Evolutionary conservation across 2,113 vertebrate species (phyloP), one percentile per base, ranked within the genome.

Genomic region (Caranx ignobilis): DNA sequence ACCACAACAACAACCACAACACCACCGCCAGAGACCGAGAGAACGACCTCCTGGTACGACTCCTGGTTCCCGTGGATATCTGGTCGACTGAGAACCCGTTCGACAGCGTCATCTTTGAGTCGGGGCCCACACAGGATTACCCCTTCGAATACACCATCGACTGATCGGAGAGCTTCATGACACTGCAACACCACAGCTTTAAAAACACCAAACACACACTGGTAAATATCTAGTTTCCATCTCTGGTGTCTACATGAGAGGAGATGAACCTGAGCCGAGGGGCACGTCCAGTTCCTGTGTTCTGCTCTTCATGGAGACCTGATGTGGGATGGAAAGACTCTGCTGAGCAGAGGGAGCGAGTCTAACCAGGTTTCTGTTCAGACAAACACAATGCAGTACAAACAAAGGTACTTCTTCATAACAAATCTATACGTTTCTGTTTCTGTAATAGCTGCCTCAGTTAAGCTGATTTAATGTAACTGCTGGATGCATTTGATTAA

Each of bases 41-140:
- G 63, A 10, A 94, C 93, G 0, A 93, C 90, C 12, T 83, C 92
- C 72, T 94, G 94, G 94, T 94, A 88, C 15, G 92, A 95, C 85
- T 84, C 88, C 4, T 95, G 94, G 95, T 93, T 93, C 88, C 84
- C 2, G 76, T 77, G 73, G 91, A 94, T 59, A 79, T 55, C 11
- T 88, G 71, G 79, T 81, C 64, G 7, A 90, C 85, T 0, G 85
- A 87, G 73, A 90, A 87, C 77, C 91, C 93, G 4, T 89, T 89
- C 4, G 93, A 94, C 5, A 77, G 82, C 34, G 35, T 88, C 55
- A 39, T 57, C 41, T 89, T 91, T 3, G 84, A 94, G 68, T 78
- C 83, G 0, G 89, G 26, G 62, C 91, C 94, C n/a, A 95, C 93
- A 2, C 83, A 89, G 79, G 94, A 95, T 62, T 95, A 95, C 62